Evolutionary conservation across 2,888 invertebrate species (phyloP), one percentile per base, ranked within the genome.

Genomic region (Portevinia maculata): DNA sequence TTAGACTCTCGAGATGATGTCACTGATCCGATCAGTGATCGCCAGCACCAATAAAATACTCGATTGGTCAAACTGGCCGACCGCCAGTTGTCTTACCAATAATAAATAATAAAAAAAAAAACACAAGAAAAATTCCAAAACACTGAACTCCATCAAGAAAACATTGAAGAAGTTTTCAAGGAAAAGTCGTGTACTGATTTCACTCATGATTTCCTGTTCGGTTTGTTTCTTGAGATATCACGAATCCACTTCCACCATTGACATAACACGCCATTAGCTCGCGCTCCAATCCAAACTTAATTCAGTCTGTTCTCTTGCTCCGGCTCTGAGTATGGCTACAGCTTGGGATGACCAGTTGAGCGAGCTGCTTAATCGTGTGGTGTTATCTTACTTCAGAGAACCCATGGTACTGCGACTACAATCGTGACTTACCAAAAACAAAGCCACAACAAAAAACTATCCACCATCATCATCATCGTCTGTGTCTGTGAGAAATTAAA

Each of bases 151-250:
- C 48, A 39, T 21, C 34, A 30, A 48, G 46, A 62, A 60, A 39
- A 62, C 39, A 62, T 52, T 65, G 50, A 59, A 83, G 65, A 62
- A 83, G 46, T 53, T 83, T 83, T 78, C 83, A 73, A 78, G 83
- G 67, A 83, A 83, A 83, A 83, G 44, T 83, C 83, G 83, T 83
- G 83, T 73, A 62, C 78, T 57, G 78, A 83, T 83, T 83, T 73
- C 62, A 73, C 78, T 83, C 83, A 83, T 83, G 78, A 83, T 83
- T 83, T 83, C 83, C 83, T 83, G 83, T 78, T 73, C 41, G 76
- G 71, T 78, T 65, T 71, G 62, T 83, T 73, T 78, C 44, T 55
- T 19, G 53, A 79, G 32, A 69, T 71, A 78, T 73, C 78, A 78
- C 83, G 83, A 83, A 73, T 44, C 44, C 73, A 67, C 73, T 78